phyloP scores from a whole-genome alignment of 2,797 vertebrate species.

The Clarias pachynema region DNA sequence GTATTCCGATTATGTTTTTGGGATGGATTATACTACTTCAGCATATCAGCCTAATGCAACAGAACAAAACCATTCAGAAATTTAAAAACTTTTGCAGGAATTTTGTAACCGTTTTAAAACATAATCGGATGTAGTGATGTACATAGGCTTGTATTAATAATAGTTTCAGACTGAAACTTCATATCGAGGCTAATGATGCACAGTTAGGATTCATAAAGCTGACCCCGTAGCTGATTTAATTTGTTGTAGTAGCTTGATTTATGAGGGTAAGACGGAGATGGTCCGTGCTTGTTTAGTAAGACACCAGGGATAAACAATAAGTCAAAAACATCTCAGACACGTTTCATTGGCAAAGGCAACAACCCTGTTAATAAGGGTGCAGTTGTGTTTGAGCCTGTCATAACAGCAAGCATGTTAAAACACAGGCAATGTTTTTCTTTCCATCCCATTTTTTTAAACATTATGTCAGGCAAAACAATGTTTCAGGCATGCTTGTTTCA shows the following conservation, averaged over 20 bases:
- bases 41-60: background rate
- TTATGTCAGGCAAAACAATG: constrained; percentile 70
- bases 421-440: constrained; percentile 56
- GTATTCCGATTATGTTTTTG: too few species aligned
- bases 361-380: constrained; percentile 52
- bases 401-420: constrained; percentile 74
- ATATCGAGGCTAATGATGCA: background rate
- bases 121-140: background rate
- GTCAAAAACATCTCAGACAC: constrained; percentile 17
- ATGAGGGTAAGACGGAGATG: background rate
- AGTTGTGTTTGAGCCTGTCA: constrained; percentile 71
- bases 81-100: background rate
- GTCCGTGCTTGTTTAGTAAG: constrained; percentile 28
- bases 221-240: background rate
- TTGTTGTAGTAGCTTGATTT: background rate
- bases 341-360: constrained; percentile 43
- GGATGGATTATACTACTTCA: background rate
- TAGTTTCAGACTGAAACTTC: background rate
- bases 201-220: background rate
- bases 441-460: constrained; percentile 51
- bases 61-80: too few species aligned
- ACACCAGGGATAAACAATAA: constrained; percentile 57
- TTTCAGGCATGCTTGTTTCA: constrained; percentile 73
- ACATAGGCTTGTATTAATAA: background rate
- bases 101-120: background rate